Evolutionary conservation across 2,113 vertebrate genomes (phyloP), one percentile per base, ranked within the genome.

Genomic region (Cisticola juncidis): DNA sequence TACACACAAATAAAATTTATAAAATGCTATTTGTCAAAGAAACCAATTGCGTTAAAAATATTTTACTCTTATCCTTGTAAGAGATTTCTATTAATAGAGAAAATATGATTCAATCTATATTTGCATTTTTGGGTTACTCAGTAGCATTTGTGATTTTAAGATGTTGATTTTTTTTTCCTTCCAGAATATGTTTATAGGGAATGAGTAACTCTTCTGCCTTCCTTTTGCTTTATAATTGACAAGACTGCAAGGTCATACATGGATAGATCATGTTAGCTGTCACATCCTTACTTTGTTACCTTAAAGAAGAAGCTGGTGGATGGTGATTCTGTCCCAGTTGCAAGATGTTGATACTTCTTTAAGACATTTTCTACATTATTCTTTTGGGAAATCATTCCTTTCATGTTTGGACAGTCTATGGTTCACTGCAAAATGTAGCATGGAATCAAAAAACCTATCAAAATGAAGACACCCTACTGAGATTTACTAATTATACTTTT

Each of bases 391-490:
- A 80, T 53, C 1, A 68, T 87, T 77, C 31, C 33, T 95, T 94
- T 92, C 76, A 73, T 84, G 24, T 92, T 84, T 89, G 65, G 70
- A 61, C 38, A 51, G 57, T 51, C 40, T 88, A 31, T 35, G 21
- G 58, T 74, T 94, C 66, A 66, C 25, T 64, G 57, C 17, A 88
- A 93, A 88, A 92, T 70, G 24, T 71, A 54, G 36, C 42, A 47
- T 61, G 45, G 91, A 94, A 96, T 96, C 91, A 95, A 96, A 95
- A 73, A 36, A 92, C 65, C 11, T 90, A 95, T 90, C 57, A 91
- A 95, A 95, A 92, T 65, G 18, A 84, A 78, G 79, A 71, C 5
- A 14, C 62, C 51, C 22, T 62, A 89, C 72, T 72, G 90, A 91
- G 94, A 86, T 93, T 79, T 81, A 92, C 86, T 95, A 89, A 96